These are phyloP conservation scores for Nycteola revayana DNA, from an alignment of 2,888 invertebrate genomes.

Conservation along the genomic window DNA sequence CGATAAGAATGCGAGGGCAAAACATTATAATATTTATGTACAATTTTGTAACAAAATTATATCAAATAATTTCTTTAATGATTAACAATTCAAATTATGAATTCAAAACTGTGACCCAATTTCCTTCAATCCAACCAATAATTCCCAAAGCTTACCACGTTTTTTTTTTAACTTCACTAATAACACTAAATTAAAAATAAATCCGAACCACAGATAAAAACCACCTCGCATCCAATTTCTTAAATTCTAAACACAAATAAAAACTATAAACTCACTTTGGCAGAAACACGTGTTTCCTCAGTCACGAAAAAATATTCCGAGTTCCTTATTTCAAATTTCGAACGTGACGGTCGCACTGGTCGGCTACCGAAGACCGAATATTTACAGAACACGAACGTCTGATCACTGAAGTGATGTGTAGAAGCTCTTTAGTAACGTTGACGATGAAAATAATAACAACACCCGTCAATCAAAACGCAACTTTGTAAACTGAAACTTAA, in stretches of 20 bases:
- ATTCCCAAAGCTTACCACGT: slow-evolving; percentile 15
- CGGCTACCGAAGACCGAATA: slow-evolving; percentile 52
- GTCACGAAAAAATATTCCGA: slow-evolving; percentile 22
- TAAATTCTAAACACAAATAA: slow-evolving; percentile 9
- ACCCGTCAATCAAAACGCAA: slow-evolving; percentile 35
- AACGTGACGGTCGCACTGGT: slow-evolving; percentile 36
- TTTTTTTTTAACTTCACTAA: slow-evolving; percentile 23
- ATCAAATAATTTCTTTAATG: no score
- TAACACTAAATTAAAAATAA: slow-evolving; percentile 20
- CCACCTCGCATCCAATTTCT: slow-evolving; percentile 6
- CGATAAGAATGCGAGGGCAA: no score
- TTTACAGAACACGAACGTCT: slow-evolving; percentile 39
- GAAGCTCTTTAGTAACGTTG: slow-evolving; percentile 47
- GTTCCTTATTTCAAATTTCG: slow-evolving; percentile 22
- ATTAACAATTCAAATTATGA: no score
- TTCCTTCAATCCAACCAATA: not conserved
- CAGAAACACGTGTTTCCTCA: slow-evolving; percentile 37
- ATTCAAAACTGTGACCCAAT: no score
- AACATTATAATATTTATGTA: no score
- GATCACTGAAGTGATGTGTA: slow-evolving; percentile 41
- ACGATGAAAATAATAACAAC: slow-evolving; percentile 55
- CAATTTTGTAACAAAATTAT: no score
- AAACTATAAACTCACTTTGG: slow-evolving; percentile 37
- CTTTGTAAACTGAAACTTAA: slow-evolving; percentile 30
- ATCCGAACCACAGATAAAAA: slow-evolving; percentile 9